These are phyloP conservation scores for Abramis brama DNA, from an alignment of 2,113 vertebrate species.

Conservation along the genomic window DNA sequence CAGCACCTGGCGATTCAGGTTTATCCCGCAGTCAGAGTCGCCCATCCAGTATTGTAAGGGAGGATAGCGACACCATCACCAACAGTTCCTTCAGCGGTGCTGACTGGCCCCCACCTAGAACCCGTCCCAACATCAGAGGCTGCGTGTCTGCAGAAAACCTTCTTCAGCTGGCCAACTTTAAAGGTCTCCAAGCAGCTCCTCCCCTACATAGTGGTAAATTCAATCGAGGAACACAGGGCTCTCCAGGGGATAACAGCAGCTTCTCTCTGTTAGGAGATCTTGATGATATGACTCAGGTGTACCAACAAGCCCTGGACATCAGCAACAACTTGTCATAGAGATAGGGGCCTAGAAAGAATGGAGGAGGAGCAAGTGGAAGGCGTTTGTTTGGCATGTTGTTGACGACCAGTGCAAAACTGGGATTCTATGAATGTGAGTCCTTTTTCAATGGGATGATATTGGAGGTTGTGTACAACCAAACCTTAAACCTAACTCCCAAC, in stretches of 20 bases:
- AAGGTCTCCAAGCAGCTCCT: slow-evolving; percentile 85
- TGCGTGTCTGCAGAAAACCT: slow-evolving; percentile 96
- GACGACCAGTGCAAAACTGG: slow-evolving; percentile 79
- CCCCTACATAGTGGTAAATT: slow-evolving; percentile 87
- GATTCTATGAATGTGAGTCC: slow-evolving; percentile 65
- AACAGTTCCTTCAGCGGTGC: slow-evolving; percentile 81
- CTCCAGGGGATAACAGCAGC: slow-evolving; percentile 88
- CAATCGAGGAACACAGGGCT: slow-evolving; percentile 76
- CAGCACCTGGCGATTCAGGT: slow-evolving; percentile 78
- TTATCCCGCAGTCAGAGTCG: slow-evolving; percentile 93
- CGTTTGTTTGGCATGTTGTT: slow-evolving; percentile 61
- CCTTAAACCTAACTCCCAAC: slow-evolving; percentile 35
- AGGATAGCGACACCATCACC: slow-evolving; percentile 88
- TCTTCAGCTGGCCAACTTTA: slow-evolving; percentile 88
- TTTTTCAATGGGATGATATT: slow-evolving; percentile 60
- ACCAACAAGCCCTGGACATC: slow-evolving; percentile 89
- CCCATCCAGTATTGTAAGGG: slow-evolving; percentile 90
- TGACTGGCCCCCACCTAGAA: slow-evolving; percentile 82
- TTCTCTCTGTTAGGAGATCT: slow-evolving; percentile 95
- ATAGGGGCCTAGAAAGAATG: slow-evolving; percentile 34
- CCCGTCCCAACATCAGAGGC: slow-evolving; percentile 86
- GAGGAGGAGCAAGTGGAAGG: slow-evolving; percentile 17
- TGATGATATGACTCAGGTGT: slow-evolving; percentile 91
- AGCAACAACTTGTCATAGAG: slow-evolving; percentile 85
- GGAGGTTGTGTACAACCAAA: slow-evolving; percentile 59